phyloP scores from a whole-genome alignment of 2,797 vertebrate genomes.

The Poliocrania exsul region DNA sequence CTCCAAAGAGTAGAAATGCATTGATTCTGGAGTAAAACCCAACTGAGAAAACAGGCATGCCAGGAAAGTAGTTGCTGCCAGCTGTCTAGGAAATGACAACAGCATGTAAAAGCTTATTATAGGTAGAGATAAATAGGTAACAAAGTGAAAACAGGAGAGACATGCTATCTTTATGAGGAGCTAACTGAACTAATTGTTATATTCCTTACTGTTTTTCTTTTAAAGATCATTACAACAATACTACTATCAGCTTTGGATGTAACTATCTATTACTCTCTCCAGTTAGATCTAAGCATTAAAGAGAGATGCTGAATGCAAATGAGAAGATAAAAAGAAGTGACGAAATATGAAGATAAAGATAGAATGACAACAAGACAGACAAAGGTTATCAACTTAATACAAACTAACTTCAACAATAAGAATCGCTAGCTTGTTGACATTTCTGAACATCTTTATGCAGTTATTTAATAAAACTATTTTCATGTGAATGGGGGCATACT shows the following conservation, averaged over 20 bases:
- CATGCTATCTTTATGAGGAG: background rate
- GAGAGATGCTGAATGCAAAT: background rate
- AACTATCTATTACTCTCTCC: background rate
- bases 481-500: background rate
- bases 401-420: slow-evolving; percentile 10
- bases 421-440: background rate
- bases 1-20: background rate
- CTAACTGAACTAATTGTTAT: background rate
- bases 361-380: background rate
- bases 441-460: slow-evolving; percentile 7
- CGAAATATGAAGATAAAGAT: background rate
- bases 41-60: slow-evolving; percentile 27
- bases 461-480: slow-evolving; percentile 30
- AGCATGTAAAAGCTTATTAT: background rate
- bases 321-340: background rate
- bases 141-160: background rate
- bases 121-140: slow-evolving; percentile 8
- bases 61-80: slow-evolving; percentile 28
- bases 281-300: background rate
- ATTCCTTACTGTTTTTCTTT: background rate
- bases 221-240: background rate
- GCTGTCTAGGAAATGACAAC: slow-evolving; percentile 31
- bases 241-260: background rate
- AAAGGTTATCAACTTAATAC: slow-evolving; percentile 1
- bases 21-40: slow-evolving; percentile 10